Evolutionary conservation across 2,113 vertebrate species (phyloP), one percentile per base, ranked within the genome.

Genomic region (Oreochromis aureus): DNA sequence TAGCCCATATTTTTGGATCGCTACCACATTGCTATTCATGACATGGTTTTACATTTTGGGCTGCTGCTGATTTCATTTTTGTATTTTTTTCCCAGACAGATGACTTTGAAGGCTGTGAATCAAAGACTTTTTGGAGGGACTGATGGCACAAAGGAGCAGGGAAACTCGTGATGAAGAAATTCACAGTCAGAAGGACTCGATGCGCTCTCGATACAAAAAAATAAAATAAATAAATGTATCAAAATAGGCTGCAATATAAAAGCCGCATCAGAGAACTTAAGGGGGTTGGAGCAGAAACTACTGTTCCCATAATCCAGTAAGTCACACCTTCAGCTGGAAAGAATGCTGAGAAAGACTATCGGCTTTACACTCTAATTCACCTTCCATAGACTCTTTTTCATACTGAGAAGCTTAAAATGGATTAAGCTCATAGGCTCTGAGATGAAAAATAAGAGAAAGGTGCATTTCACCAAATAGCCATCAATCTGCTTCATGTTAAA

Each of bases 221-320:
- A 56, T 39, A 59, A 13, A 83, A 91, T 73, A 76, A 51, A 76
- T 48, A 78, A 51, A 78, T 86, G 79, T 48, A 81, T 92, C 86
- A 89, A 87, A 94, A 94, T 85, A 90, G 86, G 85, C 59, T 83
- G 83, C 83, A 87, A 87, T 86, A 94, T 95, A 92, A 94, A 91
- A 94, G 90, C 81, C 83, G 56, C 87, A 94, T 93, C 87, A 73
- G 84, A 85, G 71, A 91, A 92, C 58, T 91, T 69, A 87, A 89
- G 83, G 94, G 91, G 91, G 85, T 88, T 87, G 86, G 84, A 92
- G 92, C 73, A 84, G 86, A 90, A 93, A 91, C 92, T 88, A 92
- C 93, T 93, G 92, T 94, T 94, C 90, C 91, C 89, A 59, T 96
- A 95, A 95, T 96, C 94, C 94, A 94, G 89, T 94, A 91, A 94